A percentile compares a stretch with the other conserved stretches of the same genome.
Evolutionary conservation across 2,113 vertebrate species (phyloP).

Genomic region (Gymnarchus niloticus): DNA sequence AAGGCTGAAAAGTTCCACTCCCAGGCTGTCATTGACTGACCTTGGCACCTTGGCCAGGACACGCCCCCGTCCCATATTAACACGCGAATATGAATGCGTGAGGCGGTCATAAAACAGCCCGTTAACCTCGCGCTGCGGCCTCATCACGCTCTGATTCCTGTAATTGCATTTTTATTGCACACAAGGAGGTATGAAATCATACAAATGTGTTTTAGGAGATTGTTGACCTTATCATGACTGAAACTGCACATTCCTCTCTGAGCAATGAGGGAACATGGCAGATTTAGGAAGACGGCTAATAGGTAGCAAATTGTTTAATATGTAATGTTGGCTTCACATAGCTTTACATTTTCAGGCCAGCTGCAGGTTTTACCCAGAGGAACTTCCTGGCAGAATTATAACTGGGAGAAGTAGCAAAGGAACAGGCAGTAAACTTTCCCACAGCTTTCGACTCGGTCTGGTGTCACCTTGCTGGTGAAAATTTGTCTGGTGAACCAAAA

Average conservation of each 20-base stretch:
- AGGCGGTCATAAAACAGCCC: conserved; percentile 3
- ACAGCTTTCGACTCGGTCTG: neutral
- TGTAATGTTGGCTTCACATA: neutral
- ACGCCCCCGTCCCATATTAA: neutral
- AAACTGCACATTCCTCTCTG: neutral
- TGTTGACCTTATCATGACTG: neutral
- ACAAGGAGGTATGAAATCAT: conserved; percentile 8
- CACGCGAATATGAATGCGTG: neutral
- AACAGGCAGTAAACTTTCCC: too few relatives aligned
- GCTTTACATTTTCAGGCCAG: neutral
- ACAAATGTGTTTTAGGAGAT: conserved; percentile 19
- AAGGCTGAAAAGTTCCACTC: conserved; percentile 60
- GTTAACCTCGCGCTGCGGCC: conserved; percentile 1
- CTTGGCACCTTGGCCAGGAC: neutral
- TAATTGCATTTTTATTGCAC: conserved; percentile 25
- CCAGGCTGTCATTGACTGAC: neutral
- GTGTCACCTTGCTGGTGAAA: neutral
- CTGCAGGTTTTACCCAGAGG: neutral
- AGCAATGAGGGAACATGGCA: neutral
- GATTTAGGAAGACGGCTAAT: neutral
- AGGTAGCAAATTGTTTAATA: conserved; percentile 22
- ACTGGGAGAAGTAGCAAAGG: neutral
- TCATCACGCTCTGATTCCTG: conserved; percentile 12
- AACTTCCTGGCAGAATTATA: neutral
- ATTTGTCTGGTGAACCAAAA: neutral